Evolutionary conservation across 2,113 vertebrate genomes (phyloP).

Genomic region (Tylochromis polylepis): DNA sequence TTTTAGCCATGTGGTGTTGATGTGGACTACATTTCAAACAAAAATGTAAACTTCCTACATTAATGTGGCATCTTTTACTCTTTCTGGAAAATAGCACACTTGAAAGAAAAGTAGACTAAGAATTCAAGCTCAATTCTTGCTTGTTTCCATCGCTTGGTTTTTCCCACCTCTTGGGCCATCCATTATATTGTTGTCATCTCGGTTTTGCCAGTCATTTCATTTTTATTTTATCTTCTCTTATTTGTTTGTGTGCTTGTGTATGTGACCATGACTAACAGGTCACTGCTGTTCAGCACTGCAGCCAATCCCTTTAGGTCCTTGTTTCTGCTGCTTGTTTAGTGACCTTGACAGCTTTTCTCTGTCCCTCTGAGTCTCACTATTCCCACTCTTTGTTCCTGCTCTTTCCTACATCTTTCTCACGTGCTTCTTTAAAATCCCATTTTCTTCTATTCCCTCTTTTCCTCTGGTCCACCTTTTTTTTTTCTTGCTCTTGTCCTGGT

Average conservation of each 20-base stretch:
- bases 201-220: constrained; percentile 11
- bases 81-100: neutral
- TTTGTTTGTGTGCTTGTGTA: constrained; percentile 44
- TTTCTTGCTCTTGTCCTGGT: constrained; percentile 15
- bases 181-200: constrained; percentile 26
- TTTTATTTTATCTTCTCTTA: constrained; percentile 16
- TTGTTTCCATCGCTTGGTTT: neutral
- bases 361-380: constrained; percentile 53
- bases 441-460: constrained; percentile 4
- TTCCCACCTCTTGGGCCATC: neutral
- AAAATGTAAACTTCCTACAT: neutral
- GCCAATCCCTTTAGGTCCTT: constrained; percentile 65
- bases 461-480: constrained; percentile 29
- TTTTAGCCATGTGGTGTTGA: constrained; percentile 32
- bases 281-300: constrained; percentile 58
- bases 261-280: constrained; percentile 69
- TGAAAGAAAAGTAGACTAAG: neutral
- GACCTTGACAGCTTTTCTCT: constrained; percentile 67
- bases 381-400: constrained; percentile 15
- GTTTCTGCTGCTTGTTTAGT: constrained; percentile 63
- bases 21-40: constrained; percentile 18
- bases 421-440: constrained; percentile 20
- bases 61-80: neutral
- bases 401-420: constrained; percentile 8
- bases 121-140: neutral